These are phyloP conservation scores for Nyctalus aviator DNA, from an alignment of 2,797 vertebrate species.

Conservation along the genomic window DNA sequence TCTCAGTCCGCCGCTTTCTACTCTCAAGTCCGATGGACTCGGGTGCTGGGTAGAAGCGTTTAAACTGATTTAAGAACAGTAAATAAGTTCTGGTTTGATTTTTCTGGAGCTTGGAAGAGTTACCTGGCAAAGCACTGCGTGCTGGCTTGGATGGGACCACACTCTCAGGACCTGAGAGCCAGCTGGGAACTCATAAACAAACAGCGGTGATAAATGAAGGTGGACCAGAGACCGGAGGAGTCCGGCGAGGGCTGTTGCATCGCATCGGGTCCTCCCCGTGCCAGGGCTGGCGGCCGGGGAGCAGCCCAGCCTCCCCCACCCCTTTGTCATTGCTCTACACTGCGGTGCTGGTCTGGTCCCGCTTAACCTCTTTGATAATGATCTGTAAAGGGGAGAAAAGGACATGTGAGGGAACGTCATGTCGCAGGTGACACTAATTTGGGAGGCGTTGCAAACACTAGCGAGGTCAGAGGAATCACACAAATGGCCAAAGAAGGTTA, in stretches of 20 bases:
- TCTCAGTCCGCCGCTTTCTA: not conserved
- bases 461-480: slow-evolving; percentile 75
- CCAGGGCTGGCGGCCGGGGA: not conserved
- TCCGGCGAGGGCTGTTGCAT: not conserved
- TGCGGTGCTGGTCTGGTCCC: slow-evolving; percentile 70
- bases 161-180: slow-evolving; percentile 62
- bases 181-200: slow-evolving; percentile 76
- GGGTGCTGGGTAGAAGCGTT: not conserved
- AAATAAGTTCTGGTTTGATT: slow-evolving; percentile 8
- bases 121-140: slow-evolving; percentile 61
- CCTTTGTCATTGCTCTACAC: slow-evolving; percentile 55
- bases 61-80: not conserved
- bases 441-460: slow-evolving; percentile 73
- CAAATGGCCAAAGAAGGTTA: slow-evolving; percentile 65
- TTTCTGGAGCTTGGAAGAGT: slow-evolving; percentile 27
- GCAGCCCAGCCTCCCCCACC: not conserved
- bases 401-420: slow-evolving; percentile 57
- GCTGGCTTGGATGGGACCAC: slow-evolving; percentile 54
- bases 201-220: slow-evolving; percentile 63
- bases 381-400: slow-evolving; percentile 74
- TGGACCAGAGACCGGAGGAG: not conserved
- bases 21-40: not conserved
- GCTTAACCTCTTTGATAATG: slow-evolving; percentile 81
- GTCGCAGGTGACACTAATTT: slow-evolving; percentile 78
- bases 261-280: slow-evolving; percentile 13